Conservation (phyloP, 2,113 vertebrate genomes). For the Stigmatopora nigra region DNA sequence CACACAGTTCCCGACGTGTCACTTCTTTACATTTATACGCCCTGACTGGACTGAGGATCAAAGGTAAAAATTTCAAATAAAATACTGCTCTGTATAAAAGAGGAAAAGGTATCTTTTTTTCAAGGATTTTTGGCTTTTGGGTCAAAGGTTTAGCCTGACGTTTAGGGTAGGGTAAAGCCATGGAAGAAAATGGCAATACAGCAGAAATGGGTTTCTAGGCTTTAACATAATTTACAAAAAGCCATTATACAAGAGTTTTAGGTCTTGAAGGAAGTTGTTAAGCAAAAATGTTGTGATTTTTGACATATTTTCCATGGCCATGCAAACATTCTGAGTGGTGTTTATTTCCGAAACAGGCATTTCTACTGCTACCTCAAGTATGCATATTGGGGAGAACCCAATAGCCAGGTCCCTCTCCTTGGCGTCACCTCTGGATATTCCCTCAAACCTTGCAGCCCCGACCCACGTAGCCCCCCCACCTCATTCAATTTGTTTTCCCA, state of each 20-base stretch:
- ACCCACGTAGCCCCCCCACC: neutral
- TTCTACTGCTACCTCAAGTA: conserved; percentile 59
- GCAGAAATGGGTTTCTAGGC: too few species aligned
- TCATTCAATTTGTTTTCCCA: neutral
- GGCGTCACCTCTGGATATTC: conserved; percentile 60
- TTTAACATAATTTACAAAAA: too few species aligned
- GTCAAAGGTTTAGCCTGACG: neutral
- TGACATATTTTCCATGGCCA: too few species aligned
- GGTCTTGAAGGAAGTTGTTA: too few species aligned
- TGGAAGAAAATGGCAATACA: too few species aligned
- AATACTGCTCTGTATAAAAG: neutral
- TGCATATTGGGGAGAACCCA: conserved; percentile 22
- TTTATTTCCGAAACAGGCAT: conserved; percentile 11
- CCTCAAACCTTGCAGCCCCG: conserved; percentile 33
- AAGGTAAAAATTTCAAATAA: conserved; percentile 26
- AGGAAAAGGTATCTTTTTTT: too few species aligned
- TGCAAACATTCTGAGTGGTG: too few species aligned
- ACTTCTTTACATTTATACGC: conserved; percentile 52
- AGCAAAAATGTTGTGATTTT: too few species aligned
- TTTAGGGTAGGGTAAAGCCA: neutral
- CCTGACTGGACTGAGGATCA: conserved; percentile 43
- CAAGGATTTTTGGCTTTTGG: neutral
- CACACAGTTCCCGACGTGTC: conserved; percentile 49
- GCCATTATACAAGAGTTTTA: too few species aligned
- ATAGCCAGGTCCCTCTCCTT: neutral